A percentile compares a stretch with the other conserved stretches of the same genome.
phyloP scores from a whole-genome alignment of 2,888 invertebrate genomes.

The Hyposoter didymator region DNA sequence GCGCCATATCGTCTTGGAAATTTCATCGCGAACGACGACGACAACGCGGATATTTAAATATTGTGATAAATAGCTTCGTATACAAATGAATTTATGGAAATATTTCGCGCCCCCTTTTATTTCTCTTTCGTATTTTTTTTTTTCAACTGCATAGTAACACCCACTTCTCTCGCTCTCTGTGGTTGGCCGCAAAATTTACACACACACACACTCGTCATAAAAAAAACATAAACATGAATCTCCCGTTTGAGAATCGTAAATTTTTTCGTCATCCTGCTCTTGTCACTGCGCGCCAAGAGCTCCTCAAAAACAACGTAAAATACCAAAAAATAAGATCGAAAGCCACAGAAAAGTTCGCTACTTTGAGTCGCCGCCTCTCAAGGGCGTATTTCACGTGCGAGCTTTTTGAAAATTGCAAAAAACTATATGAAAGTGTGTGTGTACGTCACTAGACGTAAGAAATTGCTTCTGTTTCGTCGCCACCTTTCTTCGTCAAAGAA shows the following conservation, averaged over 20 bases:
- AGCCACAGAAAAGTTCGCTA: neutral
- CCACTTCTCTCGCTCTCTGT: neutral
- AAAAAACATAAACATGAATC: neutral
- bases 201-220: neutral
- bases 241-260: neutral
- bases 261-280: neutral
- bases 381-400: neutral
- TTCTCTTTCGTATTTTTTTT: neutral
- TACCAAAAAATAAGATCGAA: neutral
- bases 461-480: conserved; percentile 1
- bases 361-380: neutral
- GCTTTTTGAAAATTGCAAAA: conserved; percentile 12
- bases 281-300: neutral
- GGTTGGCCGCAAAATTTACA: neutral
- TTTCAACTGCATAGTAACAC: neutral
- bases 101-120: neutral
- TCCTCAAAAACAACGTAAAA: neutral
- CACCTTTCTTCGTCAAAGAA: conserved; percentile 11
- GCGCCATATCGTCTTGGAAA: neutral
- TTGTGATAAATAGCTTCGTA: conserved; percentile 1
- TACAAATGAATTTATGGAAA: conserved; percentile 7
- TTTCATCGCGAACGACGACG: neutral
- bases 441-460: neutral
- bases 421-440: conserved; percentile 1
- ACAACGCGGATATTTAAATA: conserved; percentile 3